Evolutionary conservation across 2,113 vertebrate genomes (phyloP).

Genomic region (Promerops cafer): DNA sequence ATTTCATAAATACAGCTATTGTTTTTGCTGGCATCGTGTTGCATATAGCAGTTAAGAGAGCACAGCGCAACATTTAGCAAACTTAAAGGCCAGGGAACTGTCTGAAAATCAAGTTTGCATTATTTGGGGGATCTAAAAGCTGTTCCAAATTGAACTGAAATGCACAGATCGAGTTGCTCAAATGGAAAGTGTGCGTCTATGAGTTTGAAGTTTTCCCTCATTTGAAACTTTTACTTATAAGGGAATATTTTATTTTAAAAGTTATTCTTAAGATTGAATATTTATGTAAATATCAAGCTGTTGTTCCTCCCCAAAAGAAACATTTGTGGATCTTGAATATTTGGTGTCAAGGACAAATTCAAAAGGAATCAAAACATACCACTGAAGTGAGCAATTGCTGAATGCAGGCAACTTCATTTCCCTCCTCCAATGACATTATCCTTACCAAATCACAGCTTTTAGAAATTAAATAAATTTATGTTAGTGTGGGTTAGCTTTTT

Average conservation of each 20-base stretch:
- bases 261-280: background rate
- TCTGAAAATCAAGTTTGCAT: background rate
- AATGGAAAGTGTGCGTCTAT: background rate
- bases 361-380: background rate
- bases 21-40: conserved; percentile 37
- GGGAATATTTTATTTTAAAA: background rate
- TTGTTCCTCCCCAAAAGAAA: background rate
- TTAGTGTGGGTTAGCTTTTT: background rate
- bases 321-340: background rate
- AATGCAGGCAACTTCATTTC: background rate
- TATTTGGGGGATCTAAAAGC: background rate
- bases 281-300: background rate
- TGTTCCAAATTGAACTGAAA: background rate
- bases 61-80: background rate
- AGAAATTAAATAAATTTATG: background rate
- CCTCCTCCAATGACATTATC: background rate
- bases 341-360: background rate
- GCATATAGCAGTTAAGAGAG: background rate
- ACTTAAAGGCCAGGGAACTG: background rate
- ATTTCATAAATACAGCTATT: conserved; percentile 42
- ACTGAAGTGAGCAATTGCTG: background rate
- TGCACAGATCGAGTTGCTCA: background rate
- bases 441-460: background rate
- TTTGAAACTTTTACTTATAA: background rate
- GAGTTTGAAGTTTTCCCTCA: background rate